A percentile compares a stretch with the other conserved stretches of the same genome.
These are phyloP conservation scores for Melolontha melolontha DNA, from an alignment of 2,888 invertebrate species.

Conservation along the genomic window DNA sequence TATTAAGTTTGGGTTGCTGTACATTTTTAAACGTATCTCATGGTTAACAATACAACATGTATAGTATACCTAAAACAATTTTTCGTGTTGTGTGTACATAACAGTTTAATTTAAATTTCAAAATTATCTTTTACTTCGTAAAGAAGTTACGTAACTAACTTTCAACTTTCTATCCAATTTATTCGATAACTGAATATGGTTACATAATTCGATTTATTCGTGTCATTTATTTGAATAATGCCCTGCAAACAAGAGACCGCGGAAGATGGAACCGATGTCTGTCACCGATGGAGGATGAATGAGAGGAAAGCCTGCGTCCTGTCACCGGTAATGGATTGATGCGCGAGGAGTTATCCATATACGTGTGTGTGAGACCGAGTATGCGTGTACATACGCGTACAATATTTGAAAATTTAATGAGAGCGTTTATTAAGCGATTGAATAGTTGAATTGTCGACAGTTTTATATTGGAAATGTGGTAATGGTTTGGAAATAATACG, in stretches of 20 bases:
- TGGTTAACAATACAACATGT: not conserved
- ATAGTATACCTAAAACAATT: not conserved
- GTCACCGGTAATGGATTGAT: slow-evolving; percentile 39
- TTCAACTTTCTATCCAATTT: slow-evolving; percentile 24
- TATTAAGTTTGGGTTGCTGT: slow-evolving; percentile 2
- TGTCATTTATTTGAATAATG: slow-evolving; percentile 30
- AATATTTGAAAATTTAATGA: not conserved
- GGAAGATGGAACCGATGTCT: slow-evolving; percentile 29
- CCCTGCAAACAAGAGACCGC: slow-evolving; percentile 27
- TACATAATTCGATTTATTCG: slow-evolving; percentile 34
- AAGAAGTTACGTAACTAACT: slow-evolving; percentile 23
- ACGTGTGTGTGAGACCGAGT: not conserved
- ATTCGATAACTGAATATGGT: slow-evolving; percentile 28
- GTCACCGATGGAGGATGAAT: slow-evolving; percentile 26
- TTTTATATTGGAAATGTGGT: no score
- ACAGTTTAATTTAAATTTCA: slow-evolving; percentile 1
- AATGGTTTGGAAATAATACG: no score
- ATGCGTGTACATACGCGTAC: not conserved
- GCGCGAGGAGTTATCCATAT: slow-evolving; percentile 8
- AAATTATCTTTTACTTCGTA: not conserved
- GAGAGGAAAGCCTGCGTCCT: slow-evolving; percentile 33
- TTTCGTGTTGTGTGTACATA: slow-evolving; percentile 11
- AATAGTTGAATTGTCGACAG: no score
- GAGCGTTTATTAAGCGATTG: no score
- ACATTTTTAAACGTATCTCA: slow-evolving; percentile 7